Base-by-base conservation (phyloP, 2,888 invertebrate genomes). In the Hemaris fuciformis region DNA sequence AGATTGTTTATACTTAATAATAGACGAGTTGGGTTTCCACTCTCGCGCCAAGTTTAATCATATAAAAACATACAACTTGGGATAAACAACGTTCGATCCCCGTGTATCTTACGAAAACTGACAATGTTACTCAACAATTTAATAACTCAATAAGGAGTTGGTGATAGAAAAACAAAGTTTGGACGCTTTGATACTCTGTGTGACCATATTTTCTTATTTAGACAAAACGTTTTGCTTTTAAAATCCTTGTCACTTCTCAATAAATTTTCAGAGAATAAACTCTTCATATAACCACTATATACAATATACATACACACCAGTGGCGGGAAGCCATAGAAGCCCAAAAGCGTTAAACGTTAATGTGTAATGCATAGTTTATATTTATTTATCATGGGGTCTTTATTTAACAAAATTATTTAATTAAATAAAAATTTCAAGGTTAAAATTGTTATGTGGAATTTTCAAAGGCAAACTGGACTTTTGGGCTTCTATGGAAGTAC, bases 41-140 rank as follows among this genome's bases (percentile, higher is more conserved):
- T 31, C 53, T 27, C 31, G 18, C 15, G 3, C 10, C 53, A 53
- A 53, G 18, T 53, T 53, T 53, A 53, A 53, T 53, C 20, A 41
- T 22, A 38, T 38, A 13, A 38, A 48, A 60, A 46, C 23, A 23
- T 25, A 60, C 18, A 66, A 62, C 34, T 57, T 59, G 42, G 31
- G 23, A 59, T 58, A 42, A 62, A 58, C 38, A 48, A 41, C 18
- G 53, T 25, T 27, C n/a, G 25, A 20, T 53, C 23, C 13, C 20
- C 41, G 15, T 25, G 48, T 23, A 60, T 41, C 41, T 53, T 41
- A 60, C 25, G 20, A 53, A 25, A 46, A 27, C 60, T 38, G 22
- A 48, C 22, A 61, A 64, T 66, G 62, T 64, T 45, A 64, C 66
- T 66, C 53, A 58, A 62, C 64, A 61, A 66, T 66, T 25, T 63